phyloP scores from a whole-genome alignment of 2,888 invertebrate genomes.

The Brachypterus glaber region DNA sequence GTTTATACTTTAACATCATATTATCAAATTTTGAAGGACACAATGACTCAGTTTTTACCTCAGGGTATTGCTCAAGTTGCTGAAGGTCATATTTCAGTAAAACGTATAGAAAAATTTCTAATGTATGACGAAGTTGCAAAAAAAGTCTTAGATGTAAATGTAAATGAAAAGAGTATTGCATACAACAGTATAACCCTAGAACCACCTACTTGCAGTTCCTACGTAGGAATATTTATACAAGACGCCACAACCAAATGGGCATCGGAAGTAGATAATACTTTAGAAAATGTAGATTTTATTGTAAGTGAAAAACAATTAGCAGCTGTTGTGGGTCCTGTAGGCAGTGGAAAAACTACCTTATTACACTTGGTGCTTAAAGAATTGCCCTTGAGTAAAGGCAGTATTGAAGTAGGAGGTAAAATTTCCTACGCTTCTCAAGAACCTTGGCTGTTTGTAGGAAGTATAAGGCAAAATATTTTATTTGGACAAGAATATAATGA shows the following conservation, averaged over 20 bases:
- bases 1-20: constrained; percentile 68
- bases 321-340: constrained; percentile 52
- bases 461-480: constrained; percentile 64
- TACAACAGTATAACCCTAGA: neutral
- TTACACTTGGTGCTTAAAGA: constrained; percentile 38
- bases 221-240: constrained; percentile 44
- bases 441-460: constrained; percentile 50
- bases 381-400: constrained; percentile 34
- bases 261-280: constrained; percentile 31
- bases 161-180: neutral
- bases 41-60: constrained; percentile 56
- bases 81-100: constrained; percentile 42
- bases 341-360: constrained; percentile 49
- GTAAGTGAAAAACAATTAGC: constrained; percentile 51
- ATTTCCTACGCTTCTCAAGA: constrained; percentile 50
- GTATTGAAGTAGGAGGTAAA: constrained; percentile 40
- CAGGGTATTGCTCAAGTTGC: constrained; percentile 58
- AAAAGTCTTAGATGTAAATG: neutral
- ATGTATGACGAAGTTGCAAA: constrained; percentile 37
- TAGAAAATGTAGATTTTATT: constrained; percentile 54
- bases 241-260: constrained; percentile 61
- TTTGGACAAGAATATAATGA: constrained; percentile 56
- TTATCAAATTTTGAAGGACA: constrained; percentile 58
- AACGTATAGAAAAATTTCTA: constrained; percentile 48
- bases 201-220: constrained; percentile 27